Evolutionary conservation across 92 coral and sea anemone genomes (phyloP).

Genomic region (Actinernus sp.): DNA sequence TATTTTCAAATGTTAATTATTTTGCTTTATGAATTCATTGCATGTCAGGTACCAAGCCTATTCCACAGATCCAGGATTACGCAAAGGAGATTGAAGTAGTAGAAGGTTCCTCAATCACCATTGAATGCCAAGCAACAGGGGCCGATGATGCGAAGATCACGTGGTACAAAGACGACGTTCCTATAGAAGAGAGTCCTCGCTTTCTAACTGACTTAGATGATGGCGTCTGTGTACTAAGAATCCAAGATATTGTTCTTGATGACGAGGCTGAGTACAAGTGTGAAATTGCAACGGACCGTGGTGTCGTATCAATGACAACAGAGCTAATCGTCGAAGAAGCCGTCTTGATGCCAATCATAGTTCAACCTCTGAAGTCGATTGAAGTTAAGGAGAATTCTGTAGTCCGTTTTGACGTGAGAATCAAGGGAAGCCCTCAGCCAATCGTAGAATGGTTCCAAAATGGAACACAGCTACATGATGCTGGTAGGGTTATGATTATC

Average conservation of each 20-base stretch:
- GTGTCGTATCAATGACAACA: conserved; percentile 64
- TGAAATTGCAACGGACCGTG: conserved; percentile 63
- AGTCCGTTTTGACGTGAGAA: conserved; percentile 79
- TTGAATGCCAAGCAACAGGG: conserved; percentile 73
- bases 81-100: conserved; percentile 88
- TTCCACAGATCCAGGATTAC: conserved; percentile 59
- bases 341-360: conserved; percentile 69
- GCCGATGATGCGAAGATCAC: conserved; percentile 63
- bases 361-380: conserved; percentile 68
- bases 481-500: conserved; percentile 89
- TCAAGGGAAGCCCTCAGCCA: conserved; percentile 85
- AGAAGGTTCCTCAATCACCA: conserved; percentile 80
- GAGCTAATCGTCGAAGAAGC: conserved; percentile 58
- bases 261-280: conserved; percentile 94
- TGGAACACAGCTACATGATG: conserved; percentile 67
- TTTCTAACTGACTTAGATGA: conserved; percentile 63
- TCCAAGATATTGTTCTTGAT: conserved; percentile 68
- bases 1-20: too few relatives aligned
- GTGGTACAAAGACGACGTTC: conserved; percentile 89
- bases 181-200: conserved; percentile 75
- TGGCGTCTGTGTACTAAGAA: conserved; percentile 70
- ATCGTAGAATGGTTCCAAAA: conserved; percentile 90
- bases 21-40: too few relatives aligned
- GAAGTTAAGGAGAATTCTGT: conserved; percentile 71
- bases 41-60: background rate